These are phyloP conservation scores for Eurytoma adleriae DNA, from an alignment of 2,888 invertebrate species.

Conservation along the genomic window DNA sequence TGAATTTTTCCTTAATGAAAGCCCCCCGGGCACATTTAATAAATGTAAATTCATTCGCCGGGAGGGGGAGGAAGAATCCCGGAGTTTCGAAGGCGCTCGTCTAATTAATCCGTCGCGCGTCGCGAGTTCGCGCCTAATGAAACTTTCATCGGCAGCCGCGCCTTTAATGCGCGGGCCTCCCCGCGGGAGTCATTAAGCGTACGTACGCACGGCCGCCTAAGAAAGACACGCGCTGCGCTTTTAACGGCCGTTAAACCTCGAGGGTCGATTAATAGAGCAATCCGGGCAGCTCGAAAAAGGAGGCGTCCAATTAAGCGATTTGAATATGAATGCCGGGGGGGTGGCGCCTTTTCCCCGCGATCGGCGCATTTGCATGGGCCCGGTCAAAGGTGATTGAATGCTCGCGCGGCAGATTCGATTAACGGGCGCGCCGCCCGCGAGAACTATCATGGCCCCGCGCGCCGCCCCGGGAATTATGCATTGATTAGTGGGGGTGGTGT, in stretches of 20 bases:
- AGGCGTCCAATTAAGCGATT: conserved; percentile 11
- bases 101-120: no score
- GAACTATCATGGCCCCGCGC: neutral
- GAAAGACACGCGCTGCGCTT: neutral
- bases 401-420: conserved; percentile 35
- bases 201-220: no score
- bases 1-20: no score
- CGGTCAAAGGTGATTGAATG: conserved; percentile 44
- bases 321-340: conserved; percentile 3
- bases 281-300: neutral
- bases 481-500: neutral
- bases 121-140: neutral
- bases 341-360: conserved; percentile 2
- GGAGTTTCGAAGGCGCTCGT: no score
- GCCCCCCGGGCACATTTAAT: no score
- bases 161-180: no score
- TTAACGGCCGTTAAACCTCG: neutral
- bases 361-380: conserved; percentile 13
- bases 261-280: neutral
- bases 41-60: no score
- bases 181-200: no score
- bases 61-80: no score
- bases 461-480: conserved; percentile 3
- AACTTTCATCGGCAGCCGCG: neutral
- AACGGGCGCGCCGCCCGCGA: neutral